Percentiles rank a stretch among this genome's conserved stretches.
phyloP scores from a whole-genome alignment of 2,888 invertebrate species.

The Eustalomyia histrio region DNA sequence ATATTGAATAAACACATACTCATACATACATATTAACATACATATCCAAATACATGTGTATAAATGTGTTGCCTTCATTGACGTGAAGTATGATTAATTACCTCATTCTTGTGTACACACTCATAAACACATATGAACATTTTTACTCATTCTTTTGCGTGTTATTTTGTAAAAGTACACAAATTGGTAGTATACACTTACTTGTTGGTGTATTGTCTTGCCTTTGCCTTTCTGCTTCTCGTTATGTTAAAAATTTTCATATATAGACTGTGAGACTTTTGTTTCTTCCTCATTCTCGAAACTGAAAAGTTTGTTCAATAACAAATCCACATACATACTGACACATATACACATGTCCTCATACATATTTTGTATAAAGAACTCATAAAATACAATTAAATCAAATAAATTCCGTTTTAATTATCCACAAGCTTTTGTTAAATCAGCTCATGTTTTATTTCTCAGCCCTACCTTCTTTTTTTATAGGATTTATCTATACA shows the following conservation, averaged over 20 bases:
- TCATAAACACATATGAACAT: conserved; percentile 5
- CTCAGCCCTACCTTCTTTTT: conserved; percentile 12
- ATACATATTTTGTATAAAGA: conserved; percentile 3
- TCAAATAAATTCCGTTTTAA: conserved; percentile 50
- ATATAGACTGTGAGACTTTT: conserved; percentile 32
- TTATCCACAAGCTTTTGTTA: conserved; percentile 44
- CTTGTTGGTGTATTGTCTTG: conserved; percentile 45
- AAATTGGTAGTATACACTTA: not conserved
- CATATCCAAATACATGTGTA: not conserved
- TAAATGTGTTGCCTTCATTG: conserved; percentile 15
- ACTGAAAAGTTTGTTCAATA: conserved; percentile 28
- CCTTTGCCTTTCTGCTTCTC: conserved; percentile 16
- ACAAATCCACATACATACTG: not conserved
- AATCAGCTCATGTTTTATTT: conserved; percentile 17
- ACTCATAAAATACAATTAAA: conserved; percentile 54
- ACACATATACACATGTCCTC: not conserved
- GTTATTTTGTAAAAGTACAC: not conserved
- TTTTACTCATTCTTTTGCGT: not conserved
- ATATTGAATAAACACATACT: not conserved
- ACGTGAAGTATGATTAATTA: conserved; percentile 55
- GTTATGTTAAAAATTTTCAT: conserved; percentile 11
- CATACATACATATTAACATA: no score
- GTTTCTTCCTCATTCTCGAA: not conserved
- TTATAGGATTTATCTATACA: conserved; percentile 16
- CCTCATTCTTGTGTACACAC: conserved; percentile 29